phyloP scores from a whole-genome alignment of 53 echinoderm and acorn worm species.

The Mesocentrotus franciscanus region DNA sequence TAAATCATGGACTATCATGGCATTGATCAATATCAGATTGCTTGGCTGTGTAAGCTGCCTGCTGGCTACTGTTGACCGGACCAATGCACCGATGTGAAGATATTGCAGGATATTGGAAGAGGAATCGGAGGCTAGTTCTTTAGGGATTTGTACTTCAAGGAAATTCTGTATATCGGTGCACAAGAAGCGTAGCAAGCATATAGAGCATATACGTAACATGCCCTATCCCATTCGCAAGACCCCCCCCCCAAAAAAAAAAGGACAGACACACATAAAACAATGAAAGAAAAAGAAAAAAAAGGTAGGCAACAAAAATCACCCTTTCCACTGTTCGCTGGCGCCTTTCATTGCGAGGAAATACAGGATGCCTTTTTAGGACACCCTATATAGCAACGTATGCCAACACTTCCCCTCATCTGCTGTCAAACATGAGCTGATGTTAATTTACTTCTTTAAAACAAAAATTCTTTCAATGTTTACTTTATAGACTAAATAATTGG shows the following conservation, averaged over 20 bases:
- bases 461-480: no score
- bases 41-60: neutral
- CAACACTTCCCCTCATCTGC: no score
- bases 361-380: no score
- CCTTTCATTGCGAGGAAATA: no score
- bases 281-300: no score
- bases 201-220: neutral
- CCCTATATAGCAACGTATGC: no score
- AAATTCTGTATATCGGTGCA: neutral
- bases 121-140: neutral
- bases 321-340: no score
- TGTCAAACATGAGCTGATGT: no score
- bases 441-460: no score
- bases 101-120: neutral
- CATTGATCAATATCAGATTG: conserved; percentile 9
- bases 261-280: no score
- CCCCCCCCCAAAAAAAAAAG: neutral
- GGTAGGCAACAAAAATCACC: no score
- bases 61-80: conserved; percentile 2
- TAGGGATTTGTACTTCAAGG: neutral
- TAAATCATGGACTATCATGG: neutral
- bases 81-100: neutral
- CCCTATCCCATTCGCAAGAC: neutral
- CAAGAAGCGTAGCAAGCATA: neutral
- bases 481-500: no score